phyloP scores from a whole-genome alignment of 2,113 vertebrate genomes.

The Cichladusa arquata region DNA sequence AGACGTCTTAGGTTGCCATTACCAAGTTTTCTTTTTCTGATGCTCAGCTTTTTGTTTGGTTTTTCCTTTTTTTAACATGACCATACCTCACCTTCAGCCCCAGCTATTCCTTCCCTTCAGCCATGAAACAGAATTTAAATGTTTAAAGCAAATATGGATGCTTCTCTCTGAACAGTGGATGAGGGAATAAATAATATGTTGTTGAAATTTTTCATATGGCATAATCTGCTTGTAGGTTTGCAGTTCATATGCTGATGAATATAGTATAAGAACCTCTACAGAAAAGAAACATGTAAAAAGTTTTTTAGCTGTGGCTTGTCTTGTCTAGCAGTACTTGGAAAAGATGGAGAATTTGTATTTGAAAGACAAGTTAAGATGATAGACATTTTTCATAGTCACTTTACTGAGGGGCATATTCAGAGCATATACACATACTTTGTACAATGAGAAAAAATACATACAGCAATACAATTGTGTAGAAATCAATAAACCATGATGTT shows the following conservation, averaged over 20 bases:
- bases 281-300: background rate
- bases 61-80: fast-evolving
- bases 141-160: background rate
- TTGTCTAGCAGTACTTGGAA: background rate
- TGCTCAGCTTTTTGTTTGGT: background rate
- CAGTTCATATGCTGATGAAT: background rate
- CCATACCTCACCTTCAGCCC: fast-evolving
- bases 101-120: background rate
- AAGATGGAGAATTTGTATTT: background rate
- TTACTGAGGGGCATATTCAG: background rate
- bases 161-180: background rate
- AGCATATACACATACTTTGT: background rate
- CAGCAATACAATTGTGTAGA: background rate
- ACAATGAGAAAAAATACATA: background rate
- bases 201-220: background rate
- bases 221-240: background rate
- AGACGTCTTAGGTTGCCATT: background rate
- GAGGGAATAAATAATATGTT: background rate
- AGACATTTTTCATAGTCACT: background rate
- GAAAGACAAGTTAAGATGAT: background rate
- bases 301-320: background rate
- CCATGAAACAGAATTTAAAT: background rate
- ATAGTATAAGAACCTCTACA: background rate
- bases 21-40: background rate
- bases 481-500: background rate